Conservation (phyloP, 1,140 invertebrate species). For the Drosophila hydei region DNA sequence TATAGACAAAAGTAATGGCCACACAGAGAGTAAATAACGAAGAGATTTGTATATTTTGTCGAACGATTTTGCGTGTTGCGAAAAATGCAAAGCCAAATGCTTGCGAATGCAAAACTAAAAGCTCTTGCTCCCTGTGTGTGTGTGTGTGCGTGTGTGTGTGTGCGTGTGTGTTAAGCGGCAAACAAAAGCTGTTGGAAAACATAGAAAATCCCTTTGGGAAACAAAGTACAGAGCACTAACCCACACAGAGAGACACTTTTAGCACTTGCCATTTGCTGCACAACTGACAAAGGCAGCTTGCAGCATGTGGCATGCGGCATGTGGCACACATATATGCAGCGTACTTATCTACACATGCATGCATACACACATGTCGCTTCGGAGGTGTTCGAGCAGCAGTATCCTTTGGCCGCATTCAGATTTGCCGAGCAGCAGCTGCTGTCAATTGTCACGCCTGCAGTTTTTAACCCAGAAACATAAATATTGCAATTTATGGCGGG, state of each 20-base stretch:
- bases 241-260: conserved; percentile 5
- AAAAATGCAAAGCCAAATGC: conserved; percentile 74
- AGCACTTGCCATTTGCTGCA: conserved; percentile 24
- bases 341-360: conserved; percentile 7
- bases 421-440: conserved; percentile 18
- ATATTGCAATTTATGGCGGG: conserved; percentile 48
- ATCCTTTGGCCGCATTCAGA: conserved; percentile 1
- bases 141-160: conserved; percentile 6
- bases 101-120: conserved; percentile 78
- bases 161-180: conserved; percentile 58
- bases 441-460: conserved; percentile 64
- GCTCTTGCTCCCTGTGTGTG: conserved; percentile 29
- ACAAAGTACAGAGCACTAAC: conserved; percentile 59
- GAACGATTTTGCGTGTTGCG: conserved; percentile 67
- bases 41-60: conserved; percentile 62
- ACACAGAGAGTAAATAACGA: conserved; percentile 58
- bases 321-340: too few relatives aligned
- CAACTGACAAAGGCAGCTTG: conserved; percentile 11
- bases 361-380: background rate
- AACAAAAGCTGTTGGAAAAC: conserved; percentile 77
- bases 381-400: conserved; percentile 1
- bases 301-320: background rate
- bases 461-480: conserved; percentile 78
- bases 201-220: conserved; percentile 78
- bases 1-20: too few relatives aligned